Base-by-base conservation (phyloP, 2,888 invertebrate genomes). In the Ormyrus rosae region DNA sequence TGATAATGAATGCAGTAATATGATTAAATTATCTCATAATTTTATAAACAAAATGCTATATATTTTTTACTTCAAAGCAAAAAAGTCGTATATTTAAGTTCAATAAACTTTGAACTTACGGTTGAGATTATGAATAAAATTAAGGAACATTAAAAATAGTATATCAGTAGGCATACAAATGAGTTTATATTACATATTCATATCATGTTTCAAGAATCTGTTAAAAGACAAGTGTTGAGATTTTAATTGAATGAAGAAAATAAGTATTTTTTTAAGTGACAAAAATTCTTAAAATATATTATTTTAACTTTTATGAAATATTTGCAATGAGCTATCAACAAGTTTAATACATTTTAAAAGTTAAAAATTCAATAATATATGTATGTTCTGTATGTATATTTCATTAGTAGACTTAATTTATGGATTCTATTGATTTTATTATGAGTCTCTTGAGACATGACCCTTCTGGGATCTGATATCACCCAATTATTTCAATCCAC, bases 391-490 rank as follows among this genome's bases (percentile, higher is more conserved):
- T 19, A 51, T n/a, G 19, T 51, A 13, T 13, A 71, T 60, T 68
- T 51, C 9, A 19, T 48, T 19, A 11, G 19, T 19, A 19, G 13
- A 58, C 65, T 78, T 67, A 71, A 71, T 53, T 65, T 60, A 71
- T 65, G 46, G 19, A 45, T 53, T 71, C 48, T 46, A 46, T 58
- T 9, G 45, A 60, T 55, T 76, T 4, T 5, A 13, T 71, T 72
- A 67, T 65, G 45, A 10, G 58, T 67, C 71, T 60, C 64, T 60
- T 45, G 78, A 46, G 65, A 60, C n/a, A 11, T 72, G 46, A 46
- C 11, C 65, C 78, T 53, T 53, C 45, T 51, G 58, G 68, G 56
- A 65, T 58, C 7, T 64, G 45, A 78, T 77, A 70, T 56, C 67
- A 56, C 53, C 45, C 7, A 46, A 64, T 53, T 61, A 67, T 34